Conservation (phyloP, 1,140 invertebrate species). For the Drusus annulatus region DNA sequence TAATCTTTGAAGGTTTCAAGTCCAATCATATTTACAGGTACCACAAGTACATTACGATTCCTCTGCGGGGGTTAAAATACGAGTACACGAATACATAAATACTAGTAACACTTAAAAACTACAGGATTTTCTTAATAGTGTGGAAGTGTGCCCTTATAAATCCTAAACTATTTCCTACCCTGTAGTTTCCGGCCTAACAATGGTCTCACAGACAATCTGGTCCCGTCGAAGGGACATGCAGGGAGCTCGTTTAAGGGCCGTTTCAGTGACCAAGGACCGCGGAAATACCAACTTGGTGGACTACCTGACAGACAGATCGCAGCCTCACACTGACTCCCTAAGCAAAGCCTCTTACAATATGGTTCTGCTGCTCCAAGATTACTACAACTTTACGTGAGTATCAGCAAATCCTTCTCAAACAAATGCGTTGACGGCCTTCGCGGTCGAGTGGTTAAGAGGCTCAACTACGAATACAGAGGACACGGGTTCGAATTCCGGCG, state of each 20-base stretch:
- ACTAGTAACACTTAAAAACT: too few relatives aligned
- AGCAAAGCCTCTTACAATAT: constrained; percentile 26
- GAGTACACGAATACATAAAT: too few relatives aligned
- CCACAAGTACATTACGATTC: too few relatives aligned
- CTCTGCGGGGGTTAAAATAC: too few relatives aligned
- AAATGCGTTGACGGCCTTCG: neutral
- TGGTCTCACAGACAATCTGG: neutral
- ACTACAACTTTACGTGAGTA: constrained; percentile 35
- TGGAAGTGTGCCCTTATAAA: too few relatives aligned
- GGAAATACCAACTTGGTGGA: neutral
- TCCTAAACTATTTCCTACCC: too few relatives aligned
- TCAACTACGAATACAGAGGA: too few relatives aligned
- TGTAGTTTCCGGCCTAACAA: neutral
- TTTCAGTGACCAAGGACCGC: constrained; percentile 1
- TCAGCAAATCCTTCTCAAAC: neutral
- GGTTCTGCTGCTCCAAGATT: constrained; percentile 5
- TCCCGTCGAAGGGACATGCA: neutral
- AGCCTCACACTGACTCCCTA: constrained; percentile 11
- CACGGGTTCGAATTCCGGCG: too few relatives aligned
- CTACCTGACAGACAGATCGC: constrained; percentile 21
- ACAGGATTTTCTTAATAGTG: too few relatives aligned
- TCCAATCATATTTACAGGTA: too few relatives aligned
- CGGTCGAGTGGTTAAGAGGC: too few relatives aligned
- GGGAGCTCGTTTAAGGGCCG: neutral
- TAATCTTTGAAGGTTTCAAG: too few relatives aligned